phyloP scores from a whole-genome alignment of 2,888 invertebrate genomes.

The Rotaria sp. region DNA sequence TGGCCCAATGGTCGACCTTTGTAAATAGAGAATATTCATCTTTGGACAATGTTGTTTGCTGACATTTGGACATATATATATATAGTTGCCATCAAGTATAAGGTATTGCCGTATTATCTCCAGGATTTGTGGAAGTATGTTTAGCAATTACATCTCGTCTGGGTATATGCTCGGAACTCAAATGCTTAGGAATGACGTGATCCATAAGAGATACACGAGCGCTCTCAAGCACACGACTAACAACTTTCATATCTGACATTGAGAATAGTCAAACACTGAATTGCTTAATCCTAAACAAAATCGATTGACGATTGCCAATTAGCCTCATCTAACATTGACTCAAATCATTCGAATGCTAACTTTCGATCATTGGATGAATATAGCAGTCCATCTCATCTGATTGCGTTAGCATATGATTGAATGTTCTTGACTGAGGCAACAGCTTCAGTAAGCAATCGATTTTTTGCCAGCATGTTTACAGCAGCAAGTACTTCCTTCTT shows the following conservation, averaged over 20 bases:
- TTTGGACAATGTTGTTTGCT: neutral
- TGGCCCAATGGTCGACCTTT: neutral
- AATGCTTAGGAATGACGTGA: neutral
- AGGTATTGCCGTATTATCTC: neutral
- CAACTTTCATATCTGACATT: neutral
- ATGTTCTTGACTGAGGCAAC: neutral
- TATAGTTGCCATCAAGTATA: neutral
- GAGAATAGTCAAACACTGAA: neutral
- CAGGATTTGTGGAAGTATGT: neutral
- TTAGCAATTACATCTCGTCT: neutral
- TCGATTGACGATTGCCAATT: neutral
- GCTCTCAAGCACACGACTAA: neutral
- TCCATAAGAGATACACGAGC: neutral
- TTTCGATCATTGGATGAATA: neutral
- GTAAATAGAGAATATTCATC: neutral
- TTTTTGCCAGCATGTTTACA: neutral
- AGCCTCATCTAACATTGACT: neutral
- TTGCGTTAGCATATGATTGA: neutral
- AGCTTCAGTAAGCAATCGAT: neutral
- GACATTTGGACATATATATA: neutral
- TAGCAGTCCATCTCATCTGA: neutral
- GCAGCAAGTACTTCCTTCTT: neutral
- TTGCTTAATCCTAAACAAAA: neutral
- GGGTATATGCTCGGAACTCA: neutral
- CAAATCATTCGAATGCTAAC: neutral